phyloP scores from a whole-genome alignment of 2,888 invertebrate genomes.

The Aricia artaxerxes region DNA sequence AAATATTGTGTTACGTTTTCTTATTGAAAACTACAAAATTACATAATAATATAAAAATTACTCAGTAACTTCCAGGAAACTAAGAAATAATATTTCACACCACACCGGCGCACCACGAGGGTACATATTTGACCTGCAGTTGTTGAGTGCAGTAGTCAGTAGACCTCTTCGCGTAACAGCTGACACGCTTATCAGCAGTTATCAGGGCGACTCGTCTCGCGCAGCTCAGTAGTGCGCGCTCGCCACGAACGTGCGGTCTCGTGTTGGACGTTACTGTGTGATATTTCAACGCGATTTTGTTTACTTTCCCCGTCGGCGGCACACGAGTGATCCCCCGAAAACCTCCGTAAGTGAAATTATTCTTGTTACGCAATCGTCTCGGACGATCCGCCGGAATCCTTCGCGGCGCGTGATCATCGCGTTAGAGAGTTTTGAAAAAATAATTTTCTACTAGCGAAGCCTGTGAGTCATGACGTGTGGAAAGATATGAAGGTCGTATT shows the following conservation, averaged over 20 bases:
- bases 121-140: neutral
- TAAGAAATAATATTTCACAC: neutral
- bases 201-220: constrained; percentile 66
- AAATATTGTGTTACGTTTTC: too few species aligned
- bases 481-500: constrained; percentile 48
- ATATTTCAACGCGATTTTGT: constrained; percentile 45
- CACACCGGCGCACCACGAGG: neutral
- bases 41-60: neutral
- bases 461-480: constrained; percentile 46
- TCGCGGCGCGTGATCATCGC: constrained; percentile 45
- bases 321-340: neutral
- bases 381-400: constrained; percentile 31
- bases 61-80: neutral
- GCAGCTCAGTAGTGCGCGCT: constrained; percentile 65
- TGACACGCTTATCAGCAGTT: constrained; percentile 74
- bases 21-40: neutral
- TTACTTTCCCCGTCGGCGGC: constrained; percentile 29
- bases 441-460: constrained; percentile 43
- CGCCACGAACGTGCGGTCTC: constrained; percentile 59
- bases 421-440: constrained; percentile 46
- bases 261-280: constrained; percentile 43
- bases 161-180: constrained; percentile 48
- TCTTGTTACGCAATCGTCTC: neutral
- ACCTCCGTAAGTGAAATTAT: constrained; percentile 8
- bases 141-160: neutral